phyloP scores from a whole-genome alignment of 1,140 invertebrate species.

The Diorhabda sublineata region DNA sequence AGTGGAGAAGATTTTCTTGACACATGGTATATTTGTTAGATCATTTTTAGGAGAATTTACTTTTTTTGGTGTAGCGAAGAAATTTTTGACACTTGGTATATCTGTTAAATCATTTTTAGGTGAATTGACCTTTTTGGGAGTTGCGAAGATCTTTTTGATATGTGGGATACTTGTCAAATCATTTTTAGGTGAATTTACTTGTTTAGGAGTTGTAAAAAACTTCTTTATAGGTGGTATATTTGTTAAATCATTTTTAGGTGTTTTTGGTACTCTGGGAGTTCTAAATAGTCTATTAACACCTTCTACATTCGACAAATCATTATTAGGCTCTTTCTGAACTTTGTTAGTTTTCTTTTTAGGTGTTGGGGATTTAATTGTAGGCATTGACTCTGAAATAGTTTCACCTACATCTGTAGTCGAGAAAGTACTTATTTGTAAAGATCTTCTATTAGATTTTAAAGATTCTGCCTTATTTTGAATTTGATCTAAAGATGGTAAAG shows the following conservation, averaged over 20 bases:
- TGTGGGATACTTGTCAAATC: conserved; percentile 41
- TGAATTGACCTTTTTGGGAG: conserved; percentile 26
- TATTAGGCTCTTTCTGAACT: conserved; percentile 38
- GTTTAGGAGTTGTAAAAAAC: conserved; percentile 42
- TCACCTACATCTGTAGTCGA: too few species aligned
- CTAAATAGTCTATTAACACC: conserved; percentile 34
- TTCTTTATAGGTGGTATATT: conserved; percentile 45
- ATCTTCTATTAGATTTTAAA: background rate
- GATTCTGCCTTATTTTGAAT: too few species aligned
- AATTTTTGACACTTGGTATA: conserved; percentile 39
- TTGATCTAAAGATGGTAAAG: background rate
- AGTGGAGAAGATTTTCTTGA: conserved; percentile 43
- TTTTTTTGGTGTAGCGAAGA: conserved; percentile 34
- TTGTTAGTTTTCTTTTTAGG: conserved; percentile 27
- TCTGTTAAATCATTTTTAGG: conserved; percentile 45
- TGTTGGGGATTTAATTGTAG: too few species aligned
- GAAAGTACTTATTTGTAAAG: background rate
- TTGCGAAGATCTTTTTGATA: conserved; percentile 11
- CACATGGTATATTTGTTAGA: conserved; percentile 45
- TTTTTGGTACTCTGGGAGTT: conserved; percentile 35
- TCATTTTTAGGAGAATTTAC: conserved; percentile 46
- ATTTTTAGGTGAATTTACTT: conserved; percentile 35
- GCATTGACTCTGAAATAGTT: too few species aligned
- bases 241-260: conserved; percentile 48
- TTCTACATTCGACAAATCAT: conserved; percentile 45